Conservation (phyloP, 2,113 vertebrate genomes). For the Cranoglanis bouderius region DNA sequence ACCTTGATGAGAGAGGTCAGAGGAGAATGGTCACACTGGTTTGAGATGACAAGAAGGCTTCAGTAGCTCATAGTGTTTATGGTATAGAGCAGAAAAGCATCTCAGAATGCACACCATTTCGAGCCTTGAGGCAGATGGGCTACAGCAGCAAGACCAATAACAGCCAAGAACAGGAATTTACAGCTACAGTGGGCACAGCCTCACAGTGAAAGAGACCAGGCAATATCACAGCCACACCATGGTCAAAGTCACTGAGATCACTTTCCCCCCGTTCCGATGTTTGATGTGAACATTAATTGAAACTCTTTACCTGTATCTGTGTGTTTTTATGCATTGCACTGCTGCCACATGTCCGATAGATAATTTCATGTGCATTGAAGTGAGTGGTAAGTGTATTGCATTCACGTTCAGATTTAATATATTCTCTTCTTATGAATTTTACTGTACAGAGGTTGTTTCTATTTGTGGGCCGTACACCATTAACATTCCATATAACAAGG, state of each 20-base stretch:
- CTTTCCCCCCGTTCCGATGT: not conserved
- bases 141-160: not conserved
- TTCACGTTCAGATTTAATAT: not conserved
- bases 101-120: not conserved
- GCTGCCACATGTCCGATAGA: not conserved
- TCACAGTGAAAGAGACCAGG: not conserved
- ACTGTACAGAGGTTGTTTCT: conserved; percentile 12
- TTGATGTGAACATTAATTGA: not conserved
- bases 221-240: not conserved
- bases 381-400: not conserved
- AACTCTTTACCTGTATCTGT: not conserved
- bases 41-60: not conserved
- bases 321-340: not conserved
- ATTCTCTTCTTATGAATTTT: not conserved
- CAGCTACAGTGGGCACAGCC: not conserved
- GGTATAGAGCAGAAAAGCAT: not conserved
- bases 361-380: not conserved
- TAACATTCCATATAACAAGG: conserved; percentile 22
- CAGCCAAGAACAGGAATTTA: not conserved
- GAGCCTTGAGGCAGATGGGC: not conserved
- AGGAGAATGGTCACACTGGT: not conserved
- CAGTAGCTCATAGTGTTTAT: not conserved
- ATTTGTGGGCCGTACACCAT: not conserved
- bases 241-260: not conserved
- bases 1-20: not conserved